Percentiles rank a stretch among this genome's conserved stretches.
Evolutionary conservation across 2,797 vertebrate species (phyloP).

Genomic region (Crax fasciolata): DNA sequence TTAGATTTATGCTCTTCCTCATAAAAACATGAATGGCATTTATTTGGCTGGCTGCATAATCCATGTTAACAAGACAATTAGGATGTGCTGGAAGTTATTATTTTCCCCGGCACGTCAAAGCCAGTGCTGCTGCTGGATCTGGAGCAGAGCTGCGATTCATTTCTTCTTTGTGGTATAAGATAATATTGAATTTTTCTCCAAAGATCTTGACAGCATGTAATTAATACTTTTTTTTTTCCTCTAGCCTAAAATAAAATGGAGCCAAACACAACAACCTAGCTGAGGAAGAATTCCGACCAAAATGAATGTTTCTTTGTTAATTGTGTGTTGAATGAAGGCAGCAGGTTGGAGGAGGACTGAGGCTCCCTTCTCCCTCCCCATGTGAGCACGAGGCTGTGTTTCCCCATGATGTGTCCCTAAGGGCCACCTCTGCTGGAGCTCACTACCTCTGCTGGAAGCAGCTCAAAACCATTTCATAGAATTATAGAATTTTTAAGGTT

Average conservation of each 20-base stretch:
- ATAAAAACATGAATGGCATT: conserved; percentile 70
- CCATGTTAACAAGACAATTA: conserved; percentile 83
- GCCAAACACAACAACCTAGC: conserved; percentile 39
- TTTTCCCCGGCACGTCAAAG: conserved; percentile 67
- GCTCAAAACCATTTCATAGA: not conserved
- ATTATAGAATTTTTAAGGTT: too few relatives aligned
- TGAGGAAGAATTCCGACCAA: not conserved
- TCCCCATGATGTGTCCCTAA: fast-evolving
- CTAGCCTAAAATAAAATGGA: conserved; percentile 48
- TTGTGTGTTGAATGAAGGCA: not conserved
- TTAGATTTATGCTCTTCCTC: conserved; percentile 71
- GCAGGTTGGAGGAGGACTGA: not conserved
- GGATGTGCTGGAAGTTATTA: conserved; percentile 79
- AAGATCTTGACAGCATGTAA: conserved; percentile 73
- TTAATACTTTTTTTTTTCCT: conserved; percentile 47
- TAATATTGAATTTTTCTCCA: conserved; percentile 76
- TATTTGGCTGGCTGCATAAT: conserved; percentile 80
- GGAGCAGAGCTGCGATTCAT: conserved; percentile 69
- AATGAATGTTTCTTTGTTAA: not conserved
- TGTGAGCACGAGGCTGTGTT: not conserved
- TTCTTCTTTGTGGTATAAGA: conserved; percentile 53
- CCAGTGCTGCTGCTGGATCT: conserved; percentile 54
- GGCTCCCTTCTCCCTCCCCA: fast-evolving
- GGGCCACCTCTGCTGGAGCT: not conserved
- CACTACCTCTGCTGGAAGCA: not conserved